Evolutionary conservation across 2,113 vertebrate genomes (phyloP), one percentile per base, ranked within the genome.

Genomic region (Dromas ardeola): DNA sequence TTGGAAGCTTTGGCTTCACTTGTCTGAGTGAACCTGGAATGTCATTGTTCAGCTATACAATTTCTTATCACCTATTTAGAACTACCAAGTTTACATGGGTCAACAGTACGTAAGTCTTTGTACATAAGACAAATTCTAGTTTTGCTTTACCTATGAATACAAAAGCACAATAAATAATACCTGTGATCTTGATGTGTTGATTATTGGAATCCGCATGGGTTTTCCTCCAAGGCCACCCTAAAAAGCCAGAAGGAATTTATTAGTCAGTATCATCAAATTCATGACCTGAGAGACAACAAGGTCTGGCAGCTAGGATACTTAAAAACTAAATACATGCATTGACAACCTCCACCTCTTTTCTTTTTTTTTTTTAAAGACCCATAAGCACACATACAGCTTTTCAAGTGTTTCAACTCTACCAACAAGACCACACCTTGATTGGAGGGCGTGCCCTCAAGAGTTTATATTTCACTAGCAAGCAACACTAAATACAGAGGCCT

Each of bases 181-280:
- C 99, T 99, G 99, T 98, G 98, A 98, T 96, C 99, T 98, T 87
- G 98, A 98, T 63, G 99, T 98, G 96, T 98, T 98, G 70, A 99
- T 98, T 91, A 99, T 98, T 97, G 99, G 99, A 98, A 99, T 98
- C 91, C 98, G 98, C 98, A 98, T 98, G 53, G 98, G 96, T 95
- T 99, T 99, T 92, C 98, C 95, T 78, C 85, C 93, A 91, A 95
- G 66, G 34, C 83, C 73, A 62, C 96, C 98, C 99, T 99, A 89
- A 92, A 92, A 83, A 80, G 47, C 26, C 91, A 95, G 49, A 88
- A 91, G 20, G 49, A 20, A 67, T 56, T 73, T 63, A 36, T 88
- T 61, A 95, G 62, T 36, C n/a, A 74, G n/a, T 9, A 27, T 4
- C 66, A 34, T 74, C 73, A 89, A 45, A 58, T 10, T 67, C 19